Base-by-base conservation (phyloP, 2,888 invertebrate genomes). In the Tetheella fluctuosa region DNA sequence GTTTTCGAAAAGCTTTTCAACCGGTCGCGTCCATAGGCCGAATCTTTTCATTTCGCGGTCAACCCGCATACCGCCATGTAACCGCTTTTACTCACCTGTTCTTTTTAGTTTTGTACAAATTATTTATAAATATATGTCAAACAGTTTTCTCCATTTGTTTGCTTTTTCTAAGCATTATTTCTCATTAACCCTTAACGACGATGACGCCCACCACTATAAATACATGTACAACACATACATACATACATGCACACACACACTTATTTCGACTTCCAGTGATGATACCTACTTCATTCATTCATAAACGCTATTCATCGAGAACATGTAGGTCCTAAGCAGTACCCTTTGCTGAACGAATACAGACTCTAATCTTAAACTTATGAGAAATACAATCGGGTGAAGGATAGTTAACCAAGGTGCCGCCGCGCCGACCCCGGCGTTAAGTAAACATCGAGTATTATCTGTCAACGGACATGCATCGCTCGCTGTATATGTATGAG, bases 371-470 rank as follows among this genome's bases (percentile, higher is more conserved):
- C 60, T 64, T 64, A 75, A 70, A n/a, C 67, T 2, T 8, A 65
- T 83, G 79, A 73, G 83, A 76, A 70, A 68, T 71, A 83, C 68
- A 85, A 70, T 89, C 71, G 80, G 60, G 62, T 69, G 77, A 69
- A 61, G 65, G 64, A 59, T 34, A 23, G 54, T 25, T 67, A 68
- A 67, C 63, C 68, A 64, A 71, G 75, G 80, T 78, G 77, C 74
- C 73, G 80, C 77, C 80, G 80, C 78, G 79, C 75, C 89, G 90
- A 90, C 89, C 88, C 90, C 89, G 86, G 77, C 89, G 88, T 91
- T 92, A 92, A 91, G 90, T 92, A 91, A 93, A 93, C 91, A 93
- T 86, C 75, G 88, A 90, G 90, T 90, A 92, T 91, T 92, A 93
- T 93, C 92, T 91, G 90, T 90, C 89, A 90, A 91, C 92, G 90